A percentile compares a stretch with the other conserved stretches of the same genome.
phyloP scores from a whole-genome alignment of 2,113 vertebrate species.

The Stomatorhinus ivindoensis region DNA sequence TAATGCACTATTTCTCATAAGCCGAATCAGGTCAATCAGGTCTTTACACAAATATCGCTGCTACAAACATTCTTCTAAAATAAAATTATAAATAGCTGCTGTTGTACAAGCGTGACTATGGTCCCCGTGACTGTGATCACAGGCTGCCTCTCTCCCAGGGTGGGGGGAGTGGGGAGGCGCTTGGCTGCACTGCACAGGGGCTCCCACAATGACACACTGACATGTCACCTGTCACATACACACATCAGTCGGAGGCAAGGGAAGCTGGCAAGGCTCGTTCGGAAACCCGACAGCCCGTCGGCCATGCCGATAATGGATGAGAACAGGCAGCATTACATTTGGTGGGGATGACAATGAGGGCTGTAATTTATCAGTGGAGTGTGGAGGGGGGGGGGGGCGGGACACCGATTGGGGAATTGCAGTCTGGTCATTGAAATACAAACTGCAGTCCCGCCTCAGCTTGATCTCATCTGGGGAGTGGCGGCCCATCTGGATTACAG shows the following conservation, averaged over 20 bases:
- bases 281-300: slow-evolving; percentile 35
- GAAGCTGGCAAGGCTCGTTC: slow-evolving; percentile 37
- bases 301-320: slow-evolving; percentile 34
- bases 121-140: not conserved
- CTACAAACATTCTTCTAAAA: not conserved
- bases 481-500: slow-evolving; percentile 33
- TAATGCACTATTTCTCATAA: not conserved
- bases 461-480: slow-evolving; percentile 36
- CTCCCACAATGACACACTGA: slow-evolving; percentile 43
- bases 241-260: slow-evolving; percentile 42
- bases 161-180: not conserved
- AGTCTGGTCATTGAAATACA: slow-evolving; percentile 37
- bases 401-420: slow-evolving; percentile 36
- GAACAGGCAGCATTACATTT: slow-evolving; percentile 32
- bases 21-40: not conserved
- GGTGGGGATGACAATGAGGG: slow-evolving; percentile 29
- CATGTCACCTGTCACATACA: slow-evolving; percentile 39
- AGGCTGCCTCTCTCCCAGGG: not conserved
- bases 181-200: not conserved
- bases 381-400: slow-evolving; percentile 11
- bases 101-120: not conserved
- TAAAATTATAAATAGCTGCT: slow-evolving; percentile 2
- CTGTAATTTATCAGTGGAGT: slow-evolving; percentile 38
- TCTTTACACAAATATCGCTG: not conserved
- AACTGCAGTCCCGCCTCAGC: slow-evolving; percentile 25